A percentile compares a stretch with the other conserved stretches of the same genome.
Conservation (phyloP, 2,888 invertebrate species). For the Ectropis crepuscularia region DNA sequence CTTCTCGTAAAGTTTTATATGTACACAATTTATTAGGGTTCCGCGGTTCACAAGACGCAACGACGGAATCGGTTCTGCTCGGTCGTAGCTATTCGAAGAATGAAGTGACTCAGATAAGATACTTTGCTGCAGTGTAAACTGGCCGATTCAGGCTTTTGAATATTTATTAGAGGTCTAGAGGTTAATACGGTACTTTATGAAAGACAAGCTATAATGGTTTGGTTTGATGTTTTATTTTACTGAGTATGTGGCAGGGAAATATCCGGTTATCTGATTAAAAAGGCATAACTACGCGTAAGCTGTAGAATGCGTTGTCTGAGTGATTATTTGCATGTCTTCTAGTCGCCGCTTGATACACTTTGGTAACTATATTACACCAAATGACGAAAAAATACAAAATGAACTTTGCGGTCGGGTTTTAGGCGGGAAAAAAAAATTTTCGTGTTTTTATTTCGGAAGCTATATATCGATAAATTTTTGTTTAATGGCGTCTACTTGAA, state of each 20-base stretch:
- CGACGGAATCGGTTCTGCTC: slow-evolving; percentile 26
- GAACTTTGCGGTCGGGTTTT: too few relatives aligned
- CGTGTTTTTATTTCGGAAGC: too few relatives aligned
- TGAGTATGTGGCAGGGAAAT: too few relatives aligned
- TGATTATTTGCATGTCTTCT: too few relatives aligned
- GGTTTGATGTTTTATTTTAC: neutral
- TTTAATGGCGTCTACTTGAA: too few relatives aligned
- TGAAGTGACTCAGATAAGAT: slow-evolving; percentile 17
- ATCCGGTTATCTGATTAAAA: too few relatives aligned
- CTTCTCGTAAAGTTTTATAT: slow-evolving; percentile 36
- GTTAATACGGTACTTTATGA: slow-evolving; percentile 10
- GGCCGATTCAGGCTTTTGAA: slow-evolving; percentile 13
- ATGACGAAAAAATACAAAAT: too few relatives aligned
- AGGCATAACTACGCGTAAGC: too few relatives aligned
- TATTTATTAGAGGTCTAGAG: slow-evolving; percentile 6
- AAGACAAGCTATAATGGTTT: neutral
- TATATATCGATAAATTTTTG: too few relatives aligned
- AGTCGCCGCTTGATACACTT: too few relatives aligned
- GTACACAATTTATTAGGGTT: slow-evolving; percentile 37
- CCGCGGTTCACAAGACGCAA: slow-evolving; percentile 22
- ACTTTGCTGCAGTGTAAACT: slow-evolving; percentile 9
- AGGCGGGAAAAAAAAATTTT: too few relatives aligned
- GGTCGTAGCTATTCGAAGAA: slow-evolving; percentile 13
- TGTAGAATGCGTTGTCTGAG: neutral
- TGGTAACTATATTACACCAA: too few relatives aligned